Evolutionary conservation across 2,797 vertebrate species (phyloP), one percentile per base, ranked within the genome.

Genomic region (Myripristis jacobus): DNA sequence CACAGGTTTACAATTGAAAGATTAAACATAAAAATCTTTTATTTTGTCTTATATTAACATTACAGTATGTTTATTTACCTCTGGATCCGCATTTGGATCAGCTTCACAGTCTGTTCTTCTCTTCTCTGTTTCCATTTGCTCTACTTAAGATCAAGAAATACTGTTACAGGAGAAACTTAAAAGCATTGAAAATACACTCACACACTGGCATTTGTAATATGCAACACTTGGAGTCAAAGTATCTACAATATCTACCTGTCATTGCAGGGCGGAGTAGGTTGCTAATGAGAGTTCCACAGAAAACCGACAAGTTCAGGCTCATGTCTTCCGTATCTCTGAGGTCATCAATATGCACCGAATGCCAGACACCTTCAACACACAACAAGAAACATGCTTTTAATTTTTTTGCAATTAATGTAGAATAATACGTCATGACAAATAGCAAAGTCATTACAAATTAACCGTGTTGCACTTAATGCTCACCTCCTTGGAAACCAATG

Each of bases 401-500:
- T 55, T 1, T 54, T 47, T 59, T 6, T 4, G 18, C 6, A 19
- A 36, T 44, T 16, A 10, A 52, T 4, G 2, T 11, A 41, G 18
- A 44, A 0, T n/a, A 2, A 12, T 0, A 66, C 43, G 22, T 7
- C 38, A 57, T 4, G 12, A 22, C 1, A 36, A 31, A 31, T 7
- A 4, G 31, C 16, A 1, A 13, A 22, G 9, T 22, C 29, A 31
- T 31, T 31, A 5, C 5, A 34, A 19, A 44, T 44, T 24, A 25
- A 16, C 16, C 50, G 13, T 51, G 36, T 22, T 8, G 3, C 15
- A 60, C 2, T 47, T 0, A 10, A 19, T 1, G 72, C 83, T 80
- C 11, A 93, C 94, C 94, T 90, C 94, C 94, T 85, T 94, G 94
- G 71, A 95, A 95, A 38, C 94, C 93, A 53, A 91, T 92, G 79